A percentile compares a stretch with the other conserved stretches of the same genome.
Conservation (phyloP, 2,113 vertebrate species). For the Vanacampus margaritifer region DNA sequence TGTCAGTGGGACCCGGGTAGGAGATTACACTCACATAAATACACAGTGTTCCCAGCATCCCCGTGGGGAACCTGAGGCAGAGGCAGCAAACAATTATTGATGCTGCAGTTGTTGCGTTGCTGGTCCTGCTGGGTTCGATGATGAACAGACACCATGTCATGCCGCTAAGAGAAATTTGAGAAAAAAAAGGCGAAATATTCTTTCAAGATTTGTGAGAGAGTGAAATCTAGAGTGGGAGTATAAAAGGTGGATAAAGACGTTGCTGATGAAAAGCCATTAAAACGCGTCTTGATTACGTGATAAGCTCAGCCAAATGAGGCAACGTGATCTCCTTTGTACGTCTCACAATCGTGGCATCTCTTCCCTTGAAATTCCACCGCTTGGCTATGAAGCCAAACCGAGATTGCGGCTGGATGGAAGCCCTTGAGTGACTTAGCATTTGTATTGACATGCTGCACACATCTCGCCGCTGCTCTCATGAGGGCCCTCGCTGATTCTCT, state of each 20-base stretch:
- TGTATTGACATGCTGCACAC: conserved; percentile 58
- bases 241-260: neutral
- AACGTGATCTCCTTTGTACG: neutral
- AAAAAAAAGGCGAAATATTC: conserved; percentile 3
- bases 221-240: neutral
- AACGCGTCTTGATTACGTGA: conserved; percentile 11
- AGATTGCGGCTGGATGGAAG: conserved; percentile 33
- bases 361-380: conserved; percentile 6
- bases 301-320: neutral
- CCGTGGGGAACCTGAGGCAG: conserved; percentile 13
- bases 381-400: conserved; percentile 18
- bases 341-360: neutral
- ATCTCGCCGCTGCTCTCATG: conserved; percentile 35
- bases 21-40: conserved; percentile 47
- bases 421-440: conserved; percentile 48
- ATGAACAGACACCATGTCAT: conserved; percentile 3
- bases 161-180: conserved; percentile 8
- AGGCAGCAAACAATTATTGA: conserved; percentile 27
- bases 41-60: conserved; percentile 20
- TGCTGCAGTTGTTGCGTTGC: conserved; percentile 21
- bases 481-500: conserved; percentile 28
- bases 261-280: conserved; percentile 14
- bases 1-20: conserved; percentile 51
- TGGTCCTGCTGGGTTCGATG: conserved; percentile 3
- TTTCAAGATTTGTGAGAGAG: conserved; percentile 11